A percentile compares a stretch with the other conserved stretches of the same genome.
Conservation (phyloP, 2,888 invertebrate species). For the Nycteola revayana region DNA sequence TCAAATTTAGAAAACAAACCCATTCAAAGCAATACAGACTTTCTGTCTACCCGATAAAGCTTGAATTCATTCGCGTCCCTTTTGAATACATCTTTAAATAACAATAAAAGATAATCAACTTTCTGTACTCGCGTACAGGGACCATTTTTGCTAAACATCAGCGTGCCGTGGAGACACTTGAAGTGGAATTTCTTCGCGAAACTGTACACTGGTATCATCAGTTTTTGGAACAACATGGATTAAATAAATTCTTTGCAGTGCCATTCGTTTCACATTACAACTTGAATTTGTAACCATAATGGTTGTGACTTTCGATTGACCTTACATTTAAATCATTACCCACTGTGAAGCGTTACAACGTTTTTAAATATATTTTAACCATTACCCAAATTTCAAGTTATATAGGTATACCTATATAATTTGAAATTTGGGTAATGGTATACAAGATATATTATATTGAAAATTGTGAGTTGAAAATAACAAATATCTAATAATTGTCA, state of each 20-base stretch:
- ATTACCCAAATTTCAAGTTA: too few relatives aligned
- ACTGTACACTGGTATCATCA: conserved; percentile 60
- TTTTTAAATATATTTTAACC: too few relatives aligned
- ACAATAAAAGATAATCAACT: conserved; percentile 56
- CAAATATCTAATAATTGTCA: too few relatives aligned
- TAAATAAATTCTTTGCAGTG: conserved; percentile 63
- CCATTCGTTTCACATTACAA: conserved; percentile 56
- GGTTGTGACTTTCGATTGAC: conserved; percentile 43
- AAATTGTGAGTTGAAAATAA: too few relatives aligned
- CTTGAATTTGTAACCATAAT: conserved; percentile 48
- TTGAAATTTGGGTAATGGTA: too few relatives aligned
- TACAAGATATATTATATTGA: too few relatives aligned
- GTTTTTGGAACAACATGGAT: conserved; percentile 68
- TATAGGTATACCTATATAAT: too few relatives aligned
- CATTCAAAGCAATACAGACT: conserved; percentile 33
- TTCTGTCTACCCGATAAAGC: conserved; percentile 23
- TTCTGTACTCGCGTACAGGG: conserved; percentile 42
- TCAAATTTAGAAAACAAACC: conserved; percentile 49
- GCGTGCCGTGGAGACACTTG: conserved; percentile 41
- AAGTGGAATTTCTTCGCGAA: conserved; percentile 64
- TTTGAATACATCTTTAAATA: conserved; percentile 40
- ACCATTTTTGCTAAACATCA: conserved; percentile 48
- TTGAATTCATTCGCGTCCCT: conserved; percentile 18
- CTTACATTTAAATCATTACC: conserved; percentile 35
- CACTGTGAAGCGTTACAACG: too few relatives aligned